Conservation (phyloP, 1,140 invertebrate genomes). For the Tenebrio molitor region DNA sequence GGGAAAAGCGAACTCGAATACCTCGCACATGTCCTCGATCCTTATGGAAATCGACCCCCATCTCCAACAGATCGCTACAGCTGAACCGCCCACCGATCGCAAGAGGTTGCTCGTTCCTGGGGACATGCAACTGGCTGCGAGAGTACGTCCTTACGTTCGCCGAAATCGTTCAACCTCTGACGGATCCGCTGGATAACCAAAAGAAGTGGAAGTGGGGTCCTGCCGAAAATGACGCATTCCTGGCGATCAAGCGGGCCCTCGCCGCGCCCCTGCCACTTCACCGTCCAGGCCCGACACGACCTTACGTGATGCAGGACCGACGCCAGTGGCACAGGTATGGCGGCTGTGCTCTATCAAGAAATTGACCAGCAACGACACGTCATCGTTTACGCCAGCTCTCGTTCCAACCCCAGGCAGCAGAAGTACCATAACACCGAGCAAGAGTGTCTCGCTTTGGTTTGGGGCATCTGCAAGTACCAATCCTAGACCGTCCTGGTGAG, state of each 20-base stretch:
- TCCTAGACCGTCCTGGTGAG: conserved; percentile 22
- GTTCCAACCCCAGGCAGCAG: conserved; percentile 26
- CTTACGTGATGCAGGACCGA: conserved; percentile 23
- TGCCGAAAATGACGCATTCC: conserved; percentile 42
- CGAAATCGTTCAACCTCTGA: conserved; percentile 48
- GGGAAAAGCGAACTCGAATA: conserved; percentile 51
- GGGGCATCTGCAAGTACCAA: conserved; percentile 60
- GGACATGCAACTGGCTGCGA: conserved; percentile 53
- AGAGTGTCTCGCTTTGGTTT: conserved; percentile 57
- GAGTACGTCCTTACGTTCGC: conserved; percentile 54
- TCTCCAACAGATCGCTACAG: conserved; percentile 50
- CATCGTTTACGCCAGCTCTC: conserved; percentile 45
- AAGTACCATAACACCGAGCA: conserved; percentile 50
- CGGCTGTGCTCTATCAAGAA: conserved; percentile 45
- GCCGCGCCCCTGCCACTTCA: background rate
- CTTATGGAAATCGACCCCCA: conserved; percentile 55
- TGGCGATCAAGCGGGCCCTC: conserved; percentile 44
- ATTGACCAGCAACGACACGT: background rate
- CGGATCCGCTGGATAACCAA: conserved; percentile 39
- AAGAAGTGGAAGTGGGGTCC: conserved; percentile 44
- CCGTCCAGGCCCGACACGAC: conserved; percentile 12
- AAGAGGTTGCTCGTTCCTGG: conserved; percentile 58
- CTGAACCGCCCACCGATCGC: conserved; percentile 49
- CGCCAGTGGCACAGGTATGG: conserved; percentile 40
- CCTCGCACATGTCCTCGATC: conserved; percentile 55